phyloP scores from a whole-genome alignment of 2,888 invertebrate genomes.

The Ectemnius cavifrons region DNA sequence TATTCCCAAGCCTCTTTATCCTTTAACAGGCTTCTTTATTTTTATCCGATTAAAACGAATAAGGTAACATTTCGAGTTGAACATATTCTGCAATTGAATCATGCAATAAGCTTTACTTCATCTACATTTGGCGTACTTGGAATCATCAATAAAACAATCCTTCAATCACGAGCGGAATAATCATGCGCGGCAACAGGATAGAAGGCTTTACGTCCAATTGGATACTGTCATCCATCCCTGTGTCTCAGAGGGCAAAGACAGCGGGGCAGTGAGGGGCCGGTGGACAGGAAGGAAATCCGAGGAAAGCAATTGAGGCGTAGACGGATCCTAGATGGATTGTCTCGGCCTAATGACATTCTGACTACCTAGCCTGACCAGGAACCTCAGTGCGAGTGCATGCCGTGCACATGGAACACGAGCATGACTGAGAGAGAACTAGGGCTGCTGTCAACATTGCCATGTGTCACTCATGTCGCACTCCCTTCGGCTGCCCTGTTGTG shows the following conservation, averaged over 20 bases:
- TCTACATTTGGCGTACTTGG: too few relatives aligned
- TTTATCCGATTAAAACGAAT: too few relatives aligned
- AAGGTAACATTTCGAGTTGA: too few relatives aligned
- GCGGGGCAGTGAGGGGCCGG: background rate
- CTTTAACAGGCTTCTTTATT: background rate
- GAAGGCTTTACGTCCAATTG: too few relatives aligned
- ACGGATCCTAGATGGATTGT: slow-evolving; percentile 63
- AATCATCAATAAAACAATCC: background rate
- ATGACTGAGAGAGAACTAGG: slow-evolving; percentile 44
- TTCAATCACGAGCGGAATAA: too few relatives aligned
- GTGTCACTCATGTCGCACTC: slow-evolving; percentile 63
- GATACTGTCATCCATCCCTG: background rate
- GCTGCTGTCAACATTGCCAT: slow-evolving; percentile 65
- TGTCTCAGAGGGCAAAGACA: background rate
- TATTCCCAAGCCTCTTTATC: background rate
- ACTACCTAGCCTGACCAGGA: slow-evolving; percentile 36
- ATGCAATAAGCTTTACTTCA: too few relatives aligned
- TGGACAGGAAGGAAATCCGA: background rate
- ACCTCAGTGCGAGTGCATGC: slow-evolving; percentile 3
- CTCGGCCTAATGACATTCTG: slow-evolving; percentile 64
- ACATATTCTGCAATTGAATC: too few relatives aligned
- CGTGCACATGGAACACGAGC: background rate
- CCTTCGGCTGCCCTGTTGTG: slow-evolving; percentile 40
- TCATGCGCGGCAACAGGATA: too few relatives aligned
- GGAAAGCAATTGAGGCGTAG: slow-evolving; percentile 43